Evolutionary conservation across 2,888 invertebrate species (phyloP), one percentile per base, ranked within the genome.

Genomic region (Drosophila borborema): DNA sequence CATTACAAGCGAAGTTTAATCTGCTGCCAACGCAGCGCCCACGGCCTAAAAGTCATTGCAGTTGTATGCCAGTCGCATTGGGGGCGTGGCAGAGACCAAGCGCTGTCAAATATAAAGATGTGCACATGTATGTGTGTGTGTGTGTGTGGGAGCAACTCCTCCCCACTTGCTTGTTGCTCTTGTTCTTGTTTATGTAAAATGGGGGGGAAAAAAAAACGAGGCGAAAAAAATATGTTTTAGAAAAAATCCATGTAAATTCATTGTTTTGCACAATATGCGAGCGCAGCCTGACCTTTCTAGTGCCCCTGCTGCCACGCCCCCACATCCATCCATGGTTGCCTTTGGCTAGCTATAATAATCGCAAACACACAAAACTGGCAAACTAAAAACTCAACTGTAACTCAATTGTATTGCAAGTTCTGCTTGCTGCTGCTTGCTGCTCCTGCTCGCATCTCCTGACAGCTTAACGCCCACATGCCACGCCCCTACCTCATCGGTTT

Each of bases 391-490:
- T 23, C 23, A 79, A 86, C 81, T 84, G 86, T 85, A 88, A 85
- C 88, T 85, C 88, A 88, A 88, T 88, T 85, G 85, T 80, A 85
- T 83, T 83, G 88, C 88, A 81, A 82, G 87, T 86, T 72, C 20
- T 14, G 9, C 1, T 38, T 6, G 5, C n/a, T n/a, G n/a, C n/a
- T n/a, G n/a, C 6, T 28, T 6, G 28, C 28, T 28, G 28, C 6
- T n/a, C 0, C 51, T 73, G 63, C 76, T 67, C 68, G 74, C 77
- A 73, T 31, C 83, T 73, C 65, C 72, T 55, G 55, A 18, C 55
- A 55, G 41, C 55, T 55, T 41, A 55, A 28, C 48, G 3, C 31
- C n/a, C 59, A 31, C 34, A 23, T 34, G 12, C n/a, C 58, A 23
- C 31, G 43, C 41, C 45, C 20, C 45, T 0, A 10, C 10, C 2